Evolutionary conservation across 2,797 vertebrate genomes (phyloP), one percentile per base, ranked within the genome.

Genomic region (Ibycter americanus): DNA sequence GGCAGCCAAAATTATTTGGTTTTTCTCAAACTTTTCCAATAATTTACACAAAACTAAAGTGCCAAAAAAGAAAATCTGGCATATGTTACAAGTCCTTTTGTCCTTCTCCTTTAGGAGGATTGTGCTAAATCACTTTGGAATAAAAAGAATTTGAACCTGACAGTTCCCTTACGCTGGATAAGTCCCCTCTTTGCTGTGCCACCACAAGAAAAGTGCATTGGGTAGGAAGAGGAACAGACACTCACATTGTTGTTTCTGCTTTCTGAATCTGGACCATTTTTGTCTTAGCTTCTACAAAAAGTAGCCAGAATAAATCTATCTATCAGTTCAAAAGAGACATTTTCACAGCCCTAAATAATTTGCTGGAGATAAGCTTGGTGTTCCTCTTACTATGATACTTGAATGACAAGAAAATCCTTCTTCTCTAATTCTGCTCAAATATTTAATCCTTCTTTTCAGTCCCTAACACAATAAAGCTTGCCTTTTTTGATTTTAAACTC

Each of bases 271-370:
- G 23, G 14, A 93, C 14, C 12, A 32, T 67, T 94, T 91, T 93
- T 80, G 40, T 52, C 56, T 91, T 67, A 83, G 11, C 22, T 80
- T 63, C 49, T 34, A 56, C 40, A 72, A 80, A 89, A 74, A 42
- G 8, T 32, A 71, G 9, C 18, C 5, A 27, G 81, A 88, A 71
- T 74, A 88, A 78, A 81, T 83, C 46, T 44, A 5, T 80, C 38
- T 49, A 4, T 80, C 38, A 15, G 3, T 80, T 85, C 47, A 80
- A 40, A 83, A 73, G 26, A 70, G 15, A 65, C 14, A 54, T 95
- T 96, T 94, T 86, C 44, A 46, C n/a, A 61, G 26, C 22, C n/a
- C 56, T 70, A 97, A 94, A 79, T 89, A 88, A 90, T 94, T 81
- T 91, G 26, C 23, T 88, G 67, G 29, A 71, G 58, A 55, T 84